Evolutionary conservation across 1,140 invertebrate species (phyloP).

Genomic region (Drosophila watanabei): DNA sequence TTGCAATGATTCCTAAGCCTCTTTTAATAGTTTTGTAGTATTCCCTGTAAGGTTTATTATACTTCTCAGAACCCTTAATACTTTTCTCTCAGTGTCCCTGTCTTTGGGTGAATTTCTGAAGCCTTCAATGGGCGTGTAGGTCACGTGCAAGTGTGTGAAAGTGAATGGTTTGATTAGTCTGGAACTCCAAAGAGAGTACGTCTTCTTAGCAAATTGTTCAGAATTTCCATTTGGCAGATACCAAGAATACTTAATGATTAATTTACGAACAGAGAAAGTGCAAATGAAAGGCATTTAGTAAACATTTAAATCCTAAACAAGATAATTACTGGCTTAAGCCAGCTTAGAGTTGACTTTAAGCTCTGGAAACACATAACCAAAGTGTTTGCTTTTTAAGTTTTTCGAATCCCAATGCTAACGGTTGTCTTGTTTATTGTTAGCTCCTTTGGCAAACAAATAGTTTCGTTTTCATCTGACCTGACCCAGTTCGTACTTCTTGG

Average conservation of each 20-base stretch:
- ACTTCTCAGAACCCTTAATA: too few relatives aligned
- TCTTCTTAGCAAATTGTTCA: slow-evolving; percentile 11
- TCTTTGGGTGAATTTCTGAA: not conserved
- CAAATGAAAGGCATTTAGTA: not conserved
- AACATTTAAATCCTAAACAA: slow-evolving; percentile 5
- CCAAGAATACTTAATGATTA: slow-evolving; percentile 4
- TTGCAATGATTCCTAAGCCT: not conserved
- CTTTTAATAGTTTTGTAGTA: not conserved
- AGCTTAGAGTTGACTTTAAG: slow-evolving; percentile 7
- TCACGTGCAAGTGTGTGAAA: slow-evolving; percentile 70
- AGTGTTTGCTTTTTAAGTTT: slow-evolving; percentile 3
- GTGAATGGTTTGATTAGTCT: slow-evolving; percentile 67
- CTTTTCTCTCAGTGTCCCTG: slow-evolving; percentile 4
- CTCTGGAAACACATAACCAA: not conserved
- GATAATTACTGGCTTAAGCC: slow-evolving; percentile 8
- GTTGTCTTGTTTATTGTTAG: slow-evolving; percentile 41
- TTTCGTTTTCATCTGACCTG: slow-evolving; percentile 49
- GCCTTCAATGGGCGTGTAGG: slow-evolving; percentile 24
- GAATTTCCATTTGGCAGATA: slow-evolving; percentile 1
- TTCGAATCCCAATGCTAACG: slow-evolving; percentile 7
- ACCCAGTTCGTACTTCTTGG: slow-evolving; percentile 33
- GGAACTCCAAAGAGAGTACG: not conserved
- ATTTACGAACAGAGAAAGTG: slow-evolving; percentile 2
- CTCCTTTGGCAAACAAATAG: slow-evolving; percentile 18
- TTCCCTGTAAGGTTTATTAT: accelerated